A percentile compares a stretch with the other conserved stretches of the same genome.
Conservation (phyloP, 2,797 vertebrate genomes). For the Lacerta bilineata region DNA sequence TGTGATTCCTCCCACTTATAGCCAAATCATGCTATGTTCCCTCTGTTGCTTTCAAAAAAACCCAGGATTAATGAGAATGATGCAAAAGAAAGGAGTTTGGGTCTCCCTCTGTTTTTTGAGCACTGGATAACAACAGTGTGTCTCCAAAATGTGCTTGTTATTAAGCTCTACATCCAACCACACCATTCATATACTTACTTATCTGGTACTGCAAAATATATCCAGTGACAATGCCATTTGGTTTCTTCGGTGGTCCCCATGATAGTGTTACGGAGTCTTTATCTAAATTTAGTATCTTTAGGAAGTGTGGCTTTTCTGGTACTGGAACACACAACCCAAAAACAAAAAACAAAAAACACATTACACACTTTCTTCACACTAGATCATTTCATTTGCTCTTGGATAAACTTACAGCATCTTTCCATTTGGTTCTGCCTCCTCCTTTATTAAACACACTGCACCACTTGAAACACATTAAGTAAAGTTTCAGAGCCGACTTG, state of each 20-base stretch:
- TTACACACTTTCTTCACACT: not conserved
- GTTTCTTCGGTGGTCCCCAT: slow-evolving; percentile 89
- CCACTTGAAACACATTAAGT: not conserved
- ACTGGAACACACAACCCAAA: slow-evolving; percentile 80
- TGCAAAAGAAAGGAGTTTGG: not conserved
- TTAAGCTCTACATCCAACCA: not conserved
- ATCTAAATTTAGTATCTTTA: slow-evolving; percentile 89
- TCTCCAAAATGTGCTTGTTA: not conserved
- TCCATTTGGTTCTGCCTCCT: not conserved
- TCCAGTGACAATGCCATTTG: slow-evolving; percentile 90
- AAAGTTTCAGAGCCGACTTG: not conserved
- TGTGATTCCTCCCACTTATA: not conserved
- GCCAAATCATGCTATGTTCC: not conserved
- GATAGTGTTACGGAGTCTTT: slow-evolving; percentile 86
- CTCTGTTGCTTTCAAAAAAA: not conserved
- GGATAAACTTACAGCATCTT: not conserved
- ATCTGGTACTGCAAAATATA: slow-evolving; percentile 94
- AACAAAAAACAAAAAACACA: not conserved
- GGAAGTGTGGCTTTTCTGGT: slow-evolving; percentile 88
- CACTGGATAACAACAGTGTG: not conserved
- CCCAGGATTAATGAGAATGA: not conserved
- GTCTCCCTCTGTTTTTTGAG: not conserved
- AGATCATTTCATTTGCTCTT: not conserved
- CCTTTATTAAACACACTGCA: not conserved
- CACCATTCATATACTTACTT: slow-evolving; percentile 83